Conservation (phyloP, 2,797 vertebrate species). For the Alcedo quadribrachys region DNA sequence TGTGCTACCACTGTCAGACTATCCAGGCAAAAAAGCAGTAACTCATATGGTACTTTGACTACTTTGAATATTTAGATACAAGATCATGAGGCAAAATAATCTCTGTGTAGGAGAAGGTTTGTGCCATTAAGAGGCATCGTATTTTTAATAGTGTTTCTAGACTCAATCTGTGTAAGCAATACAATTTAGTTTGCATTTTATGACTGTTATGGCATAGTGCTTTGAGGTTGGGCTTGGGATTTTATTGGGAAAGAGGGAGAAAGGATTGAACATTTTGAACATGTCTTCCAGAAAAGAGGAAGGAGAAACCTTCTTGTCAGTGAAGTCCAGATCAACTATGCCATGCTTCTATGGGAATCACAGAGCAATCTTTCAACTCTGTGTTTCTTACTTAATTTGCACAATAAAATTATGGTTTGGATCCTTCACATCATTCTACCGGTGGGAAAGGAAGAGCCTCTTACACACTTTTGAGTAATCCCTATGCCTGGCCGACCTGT, state of each 20-base stretch:
- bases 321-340: not conserved
- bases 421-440: not conserved
- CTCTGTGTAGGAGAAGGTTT: not conserved
- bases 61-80: not conserved
- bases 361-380: not conserved
- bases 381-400: not conserved
- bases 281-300: not conserved
- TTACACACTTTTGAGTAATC: not conserved
- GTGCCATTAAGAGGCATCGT: not conserved
- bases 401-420: not conserved
- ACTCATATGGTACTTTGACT: not conserved
- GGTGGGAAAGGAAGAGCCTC: not conserved
- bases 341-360: not conserved
- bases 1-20: not conserved
- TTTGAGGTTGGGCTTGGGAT: not conserved
- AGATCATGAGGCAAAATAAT: not conserved
- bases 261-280: not conserved
- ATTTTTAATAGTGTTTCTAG: not conserved
- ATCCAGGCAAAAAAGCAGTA: not conserved
- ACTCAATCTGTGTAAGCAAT: not conserved
- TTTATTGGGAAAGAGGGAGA: not conserved
- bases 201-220: not conserved
- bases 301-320: not conserved
- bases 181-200: not conserved
- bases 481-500: not conserved